Percentiles rank a stretch among this genome's conserved stretches.
phyloP scores from a whole-genome alignment of 2,888 invertebrate genomes.

The Scelioninae gen. 2 region DNA sequence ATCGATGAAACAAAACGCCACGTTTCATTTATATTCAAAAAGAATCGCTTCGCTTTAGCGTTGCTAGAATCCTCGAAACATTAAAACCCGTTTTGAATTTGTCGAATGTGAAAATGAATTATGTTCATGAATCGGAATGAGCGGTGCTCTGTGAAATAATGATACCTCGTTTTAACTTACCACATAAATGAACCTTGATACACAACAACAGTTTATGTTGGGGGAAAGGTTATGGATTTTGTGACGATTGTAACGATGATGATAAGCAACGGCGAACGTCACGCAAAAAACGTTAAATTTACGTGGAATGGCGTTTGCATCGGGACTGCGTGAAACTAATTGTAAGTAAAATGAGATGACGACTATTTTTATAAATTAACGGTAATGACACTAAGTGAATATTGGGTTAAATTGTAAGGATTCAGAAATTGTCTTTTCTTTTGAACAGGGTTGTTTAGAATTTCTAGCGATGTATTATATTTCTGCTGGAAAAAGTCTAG shows the following conservation, averaged over 20 bases:
- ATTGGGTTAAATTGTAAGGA: too few species aligned
- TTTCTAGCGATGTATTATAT: too few species aligned
- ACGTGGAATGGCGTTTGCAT: not conserved
- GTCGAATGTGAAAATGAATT: not conserved
- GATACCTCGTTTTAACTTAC: not conserved
- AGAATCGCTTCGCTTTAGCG: too few species aligned
- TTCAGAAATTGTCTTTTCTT: too few species aligned
- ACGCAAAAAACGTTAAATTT: not conserved
- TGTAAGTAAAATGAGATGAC: constrained; percentile 9
- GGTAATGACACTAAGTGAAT: too few species aligned
- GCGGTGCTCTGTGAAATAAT: not conserved
- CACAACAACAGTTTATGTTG: constrained; percentile 7
- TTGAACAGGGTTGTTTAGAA: too few species aligned
- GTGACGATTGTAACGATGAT: constrained; percentile 13
- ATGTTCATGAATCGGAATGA: not conserved
- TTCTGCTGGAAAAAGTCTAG: too few species aligned
- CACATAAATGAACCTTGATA: constrained; percentile 8
- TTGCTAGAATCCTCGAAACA: too few species aligned
- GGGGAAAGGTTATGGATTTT: constrained; percentile 28
- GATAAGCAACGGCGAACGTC: not conserved
- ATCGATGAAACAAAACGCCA: too few species aligned
- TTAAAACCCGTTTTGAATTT: too few species aligned
- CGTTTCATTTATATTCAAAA: too few species aligned
- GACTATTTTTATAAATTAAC: not conserved
- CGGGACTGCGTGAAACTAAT: not conserved